A percentile compares a stretch with the other conserved stretches of the same genome.
phyloP scores from a whole-genome alignment of 2,797 vertebrate species.

The Tokudaia muenninki region DNA sequence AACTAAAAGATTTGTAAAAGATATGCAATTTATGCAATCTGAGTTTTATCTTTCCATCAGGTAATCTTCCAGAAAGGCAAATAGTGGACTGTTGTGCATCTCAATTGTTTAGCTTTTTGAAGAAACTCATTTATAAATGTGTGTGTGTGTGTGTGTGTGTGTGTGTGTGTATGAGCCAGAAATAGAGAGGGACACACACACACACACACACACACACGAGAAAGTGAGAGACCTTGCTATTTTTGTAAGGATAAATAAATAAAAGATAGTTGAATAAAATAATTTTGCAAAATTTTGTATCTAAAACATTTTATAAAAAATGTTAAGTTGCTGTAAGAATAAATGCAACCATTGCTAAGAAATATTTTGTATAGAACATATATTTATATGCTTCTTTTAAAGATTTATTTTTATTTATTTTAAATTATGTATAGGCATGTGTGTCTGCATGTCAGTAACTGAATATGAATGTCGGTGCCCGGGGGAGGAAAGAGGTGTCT shows the following conservation, averaged over 20 bases:
- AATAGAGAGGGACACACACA: not conserved
- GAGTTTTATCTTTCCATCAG: constrained; percentile 11
- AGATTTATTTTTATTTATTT: not conserved
- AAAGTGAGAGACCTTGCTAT: not conserved
- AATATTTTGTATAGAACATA: not conserved
- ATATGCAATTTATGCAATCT: not conserved
- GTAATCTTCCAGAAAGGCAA: constrained; percentile 1
- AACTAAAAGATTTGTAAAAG: not conserved
- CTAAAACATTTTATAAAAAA: constrained; percentile 29
- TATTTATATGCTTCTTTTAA: constrained; percentile 6
- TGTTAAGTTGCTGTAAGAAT: not conserved
- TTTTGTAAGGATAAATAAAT: constrained; percentile 38
- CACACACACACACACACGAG: too few species aligned
- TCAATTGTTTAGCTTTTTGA: not conserved
- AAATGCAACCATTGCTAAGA: not conserved
- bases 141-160: not conserved
- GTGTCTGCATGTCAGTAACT: not conserved
- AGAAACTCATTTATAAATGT: not conserved
- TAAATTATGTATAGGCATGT: not conserved
- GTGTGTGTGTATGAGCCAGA: not conserved
- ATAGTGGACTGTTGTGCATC: not conserved
- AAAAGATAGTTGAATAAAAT: not conserved
- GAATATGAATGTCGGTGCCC: not conserved
- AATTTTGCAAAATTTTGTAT: constrained; percentile 15
- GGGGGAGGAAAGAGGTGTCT: not conserved